A percentile compares a stretch with the other conserved stretches of the same genome.
These are phyloP conservation scores for Colletes collaris DNA, from an alignment of 2,888 invertebrate genomes.

Conservation along the genomic window DNA sequence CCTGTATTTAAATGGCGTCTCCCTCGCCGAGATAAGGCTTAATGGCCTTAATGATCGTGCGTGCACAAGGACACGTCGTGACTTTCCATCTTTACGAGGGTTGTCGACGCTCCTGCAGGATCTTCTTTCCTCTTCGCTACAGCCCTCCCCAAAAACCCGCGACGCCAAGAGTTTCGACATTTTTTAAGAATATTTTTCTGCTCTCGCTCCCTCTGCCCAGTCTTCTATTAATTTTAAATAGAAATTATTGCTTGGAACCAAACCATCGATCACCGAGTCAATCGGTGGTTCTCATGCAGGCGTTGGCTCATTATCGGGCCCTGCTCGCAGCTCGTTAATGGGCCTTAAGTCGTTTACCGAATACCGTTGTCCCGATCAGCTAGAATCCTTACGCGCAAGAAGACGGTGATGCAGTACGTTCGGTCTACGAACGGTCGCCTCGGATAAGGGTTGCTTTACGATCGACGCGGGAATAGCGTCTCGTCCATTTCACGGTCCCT, in stretches of 20 bases:
- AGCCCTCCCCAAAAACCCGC: too few relatives aligned
- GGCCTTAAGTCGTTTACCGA: constrained; percentile 21
- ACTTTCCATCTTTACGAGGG: constrained; percentile 63
- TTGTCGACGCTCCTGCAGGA: constrained; percentile 27
- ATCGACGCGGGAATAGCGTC: constrained; percentile 31
- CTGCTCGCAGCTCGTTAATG: constrained; percentile 53
- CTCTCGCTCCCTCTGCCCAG: too few relatives aligned
- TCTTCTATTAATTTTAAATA: too few relatives aligned
- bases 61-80: constrained; percentile 61
- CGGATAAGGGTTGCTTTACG: constrained; percentile 59
- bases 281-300: constrained; percentile 1
- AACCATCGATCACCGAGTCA: too few relatives aligned
- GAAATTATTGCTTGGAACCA: too few relatives aligned
- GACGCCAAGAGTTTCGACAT: too few relatives aligned
- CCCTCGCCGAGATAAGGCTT: constrained; percentile 62
- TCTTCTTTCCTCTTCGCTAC: constrained; percentile 27
- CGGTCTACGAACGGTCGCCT: constrained; percentile 16
- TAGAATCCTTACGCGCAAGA: constrained; percentile 18
- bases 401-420: constrained; percentile 23
- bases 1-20: constrained; percentile 64
- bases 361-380: constrained; percentile 24
- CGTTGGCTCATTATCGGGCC: constrained; percentile 42
- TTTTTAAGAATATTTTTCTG: too few relatives aligned
- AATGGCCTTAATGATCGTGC: constrained; percentile 66
- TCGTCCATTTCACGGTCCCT: constrained; percentile 17